phyloP scores from a whole-genome alignment of 2,797 vertebrate genomes.

The Ammospiza maritima region DNA sequence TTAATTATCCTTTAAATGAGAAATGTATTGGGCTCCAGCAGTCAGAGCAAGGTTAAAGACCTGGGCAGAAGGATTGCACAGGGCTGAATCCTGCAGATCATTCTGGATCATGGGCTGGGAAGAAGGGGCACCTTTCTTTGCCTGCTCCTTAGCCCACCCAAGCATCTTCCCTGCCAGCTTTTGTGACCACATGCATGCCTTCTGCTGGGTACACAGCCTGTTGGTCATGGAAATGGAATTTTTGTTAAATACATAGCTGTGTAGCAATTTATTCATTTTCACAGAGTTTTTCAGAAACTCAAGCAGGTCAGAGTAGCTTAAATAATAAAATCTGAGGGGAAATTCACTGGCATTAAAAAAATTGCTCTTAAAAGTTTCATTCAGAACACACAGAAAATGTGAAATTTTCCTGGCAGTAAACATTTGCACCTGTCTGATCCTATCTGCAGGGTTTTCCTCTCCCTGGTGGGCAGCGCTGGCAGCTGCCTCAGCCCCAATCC shows the following conservation, averaged over 20 bases:
- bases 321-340: background rate
- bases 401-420: background rate
- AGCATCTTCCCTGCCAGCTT: background rate
- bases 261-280: background rate
- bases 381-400: background rate
- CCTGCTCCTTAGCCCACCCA: background rate
- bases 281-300: background rate
- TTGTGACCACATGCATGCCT: fast-evolving
- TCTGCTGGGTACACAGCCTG: fast-evolving
- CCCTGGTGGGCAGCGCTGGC: background rate
- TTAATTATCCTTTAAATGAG: background rate
- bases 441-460: background rate
- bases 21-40: background rate
- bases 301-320: background rate
- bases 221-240: background rate
- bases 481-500: background rate
- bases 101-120: background rate
- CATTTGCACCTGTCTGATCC: background rate
- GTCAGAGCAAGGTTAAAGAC: background rate
- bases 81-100: background rate
- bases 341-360: background rate
- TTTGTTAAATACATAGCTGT: background rate
- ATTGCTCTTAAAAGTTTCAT: background rate
- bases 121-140: background rate
- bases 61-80: background rate